A percentile compares a stretch with the other conserved stretches of the same genome.
These are phyloP conservation scores for Reticulitermes speratus DNA, from an alignment of 1,140 invertebrate genomes.

Conservation along the genomic window DNA sequence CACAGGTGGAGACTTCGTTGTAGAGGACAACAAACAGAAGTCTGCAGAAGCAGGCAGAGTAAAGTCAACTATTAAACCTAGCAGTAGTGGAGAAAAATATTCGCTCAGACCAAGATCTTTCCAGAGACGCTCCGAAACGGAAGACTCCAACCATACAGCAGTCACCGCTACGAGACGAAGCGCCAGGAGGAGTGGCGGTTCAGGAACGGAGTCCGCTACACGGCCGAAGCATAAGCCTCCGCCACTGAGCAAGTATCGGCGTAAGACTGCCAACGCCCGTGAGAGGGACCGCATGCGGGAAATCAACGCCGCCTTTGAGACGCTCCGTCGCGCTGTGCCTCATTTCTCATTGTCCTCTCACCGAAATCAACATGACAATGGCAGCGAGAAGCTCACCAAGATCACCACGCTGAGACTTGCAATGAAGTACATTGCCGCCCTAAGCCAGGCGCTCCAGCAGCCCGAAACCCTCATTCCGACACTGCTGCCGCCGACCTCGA, in stretches of 20 bases:
- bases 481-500: too few relatives aligned
- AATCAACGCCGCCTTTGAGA: constrained; percentile 85
- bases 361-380: neutral
- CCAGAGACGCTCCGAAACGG: neutral
- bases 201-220: neutral
- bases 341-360: constrained; percentile 35
- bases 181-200: neutral
- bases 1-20: neutral
- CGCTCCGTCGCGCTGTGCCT: constrained; percentile 72
- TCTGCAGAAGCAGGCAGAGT: neutral
- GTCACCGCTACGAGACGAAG: neutral
- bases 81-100: constrained; percentile 16
- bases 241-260: constrained; percentile 83
- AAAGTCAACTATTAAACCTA: neutral
- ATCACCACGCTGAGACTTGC: constrained; percentile 61
- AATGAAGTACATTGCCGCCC: constrained; percentile 63
- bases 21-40: neutral
- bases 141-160: neutral
- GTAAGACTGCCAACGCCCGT: constrained; percentile 85
- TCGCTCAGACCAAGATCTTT: constrained; percentile 7
- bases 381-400: constrained; percentile 58
- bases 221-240: constrained; percentile 59
- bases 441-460: constrained; percentile 45
- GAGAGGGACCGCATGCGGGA: constrained; percentile 83
- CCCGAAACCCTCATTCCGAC: neutral